Base-by-base conservation (phyloP, 2,888 invertebrate species). In the Allygus modestus region DNA sequence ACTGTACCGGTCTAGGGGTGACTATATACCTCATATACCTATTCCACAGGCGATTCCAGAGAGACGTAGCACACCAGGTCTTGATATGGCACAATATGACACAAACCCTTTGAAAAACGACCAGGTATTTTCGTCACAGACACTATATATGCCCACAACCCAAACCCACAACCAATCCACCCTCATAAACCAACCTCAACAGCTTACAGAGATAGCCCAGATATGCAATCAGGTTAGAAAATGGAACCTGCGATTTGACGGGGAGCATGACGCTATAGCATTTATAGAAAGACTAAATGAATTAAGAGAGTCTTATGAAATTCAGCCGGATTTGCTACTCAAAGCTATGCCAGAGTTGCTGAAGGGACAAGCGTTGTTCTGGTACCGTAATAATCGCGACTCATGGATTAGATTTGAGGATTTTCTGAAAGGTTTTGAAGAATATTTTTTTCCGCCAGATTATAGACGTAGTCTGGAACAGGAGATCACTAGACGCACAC, bases 181-280 rank as follows among this genome's bases (percentile, higher is more conserved):
- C n/a, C n/a, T n/a, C n/a, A n/a, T n/a, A n/a, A n/a, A n/a, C 37
- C 7, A 37, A 37, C 37, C 11, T 37, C 37, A 37, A 7, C 37
- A 7, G 11, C 37, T 37, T 7, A 37, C n/a, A 11, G 37, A 37
- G 4, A 37, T 37, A 7, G 37, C 7, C 11, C 37, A 37, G 37
- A 26, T 61, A 28, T 82, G 65, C 12, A 58, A 58, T n/a, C 31
- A 20, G n/a, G 65, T 61, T 15, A 7, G 82, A 12, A 82, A 61
- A 20, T 82, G 65, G 82, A 82, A 82, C 12, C 20, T 82, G 31
- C 9, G 33, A n/a, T 61, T 82, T 65, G 82, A 82, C 26, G 82
- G 33, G 33, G n/a, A 28, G 0, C 28, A 23, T 33, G 82, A 82
- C 37, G n/a, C 82, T 9, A 37, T 82, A 23, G 28, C 82, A 17